Conservation (phyloP, 1,140 invertebrate species). For the Hypsibius dujardini region DNA sequence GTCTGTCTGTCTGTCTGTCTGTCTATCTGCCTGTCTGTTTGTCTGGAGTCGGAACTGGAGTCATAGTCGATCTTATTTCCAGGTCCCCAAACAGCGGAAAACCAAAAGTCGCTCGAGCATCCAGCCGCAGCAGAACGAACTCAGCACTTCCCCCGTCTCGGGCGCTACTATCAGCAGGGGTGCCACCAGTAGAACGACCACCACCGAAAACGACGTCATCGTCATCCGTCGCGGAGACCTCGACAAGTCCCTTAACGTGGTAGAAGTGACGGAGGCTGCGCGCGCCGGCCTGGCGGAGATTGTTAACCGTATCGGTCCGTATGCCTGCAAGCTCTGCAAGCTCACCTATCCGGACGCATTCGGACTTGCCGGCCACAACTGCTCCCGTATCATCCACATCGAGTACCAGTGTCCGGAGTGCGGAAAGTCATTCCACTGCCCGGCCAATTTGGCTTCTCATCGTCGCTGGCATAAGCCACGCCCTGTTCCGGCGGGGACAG, state of each 20-base stretch:
- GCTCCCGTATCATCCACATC: slow-evolving; percentile 87
- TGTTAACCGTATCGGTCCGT: slow-evolving; percentile 86
- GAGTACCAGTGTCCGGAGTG: slow-evolving; percentile 96
- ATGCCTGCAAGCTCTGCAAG: slow-evolving; percentile 79
- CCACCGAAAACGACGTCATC: slow-evolving; percentile 50
- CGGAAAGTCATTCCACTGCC: slow-evolving; percentile 92
- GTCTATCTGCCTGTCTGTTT: no score
- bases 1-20: neutral
- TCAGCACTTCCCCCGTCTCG: slow-evolving; percentile 89
- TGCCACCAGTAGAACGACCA: slow-evolving; percentile 19
- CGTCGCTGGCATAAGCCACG: slow-evolving; percentile 86
- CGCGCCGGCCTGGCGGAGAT: slow-evolving; percentile 81
- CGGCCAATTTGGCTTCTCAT: slow-evolving; percentile 90
- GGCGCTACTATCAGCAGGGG: slow-evolving; percentile 69
- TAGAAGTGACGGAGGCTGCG: slow-evolving; percentile 87
- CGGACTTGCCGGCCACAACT: slow-evolving; percentile 81
- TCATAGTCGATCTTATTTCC: slow-evolving; percentile 20
- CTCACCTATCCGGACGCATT: slow-evolving; percentile 86
- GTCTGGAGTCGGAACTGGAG: slow-evolving; percentile 19
- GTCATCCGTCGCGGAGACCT: slow-evolving; percentile 66
- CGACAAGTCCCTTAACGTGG: slow-evolving; percentile 85
- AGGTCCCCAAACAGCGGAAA: slow-evolving; percentile 33
- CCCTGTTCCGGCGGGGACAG: neutral
- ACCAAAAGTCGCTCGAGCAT: slow-evolving; percentile 44
- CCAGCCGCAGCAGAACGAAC: slow-evolving; percentile 72